A percentile compares a stretch with the other conserved stretches of the same genome.
Evolutionary conservation across 1,140 invertebrate species (phyloP).

Genomic region (Drosophila simulans): DNA sequence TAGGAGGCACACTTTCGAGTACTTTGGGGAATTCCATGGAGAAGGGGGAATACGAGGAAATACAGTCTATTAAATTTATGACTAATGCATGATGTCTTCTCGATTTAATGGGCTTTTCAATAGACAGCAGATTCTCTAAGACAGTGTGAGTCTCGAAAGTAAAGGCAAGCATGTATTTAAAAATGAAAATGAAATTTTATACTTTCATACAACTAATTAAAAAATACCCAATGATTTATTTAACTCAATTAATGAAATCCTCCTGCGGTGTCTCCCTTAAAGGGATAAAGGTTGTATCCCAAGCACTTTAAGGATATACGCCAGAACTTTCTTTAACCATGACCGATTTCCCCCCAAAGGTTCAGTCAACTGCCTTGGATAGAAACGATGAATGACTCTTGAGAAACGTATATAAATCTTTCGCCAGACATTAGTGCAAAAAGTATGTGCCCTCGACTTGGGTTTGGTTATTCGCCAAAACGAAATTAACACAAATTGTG

Average conservation of each 20-base stretch:
- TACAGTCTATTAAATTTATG: constrained; percentile 64
- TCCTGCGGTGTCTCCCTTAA: background rate
- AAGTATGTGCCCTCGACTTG: constrained; percentile 11
- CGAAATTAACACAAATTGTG: constrained; percentile 66
- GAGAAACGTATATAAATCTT: constrained; percentile 75
- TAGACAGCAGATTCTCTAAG: background rate
- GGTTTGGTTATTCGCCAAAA: constrained; percentile 28
- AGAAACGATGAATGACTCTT: constrained; percentile 65
- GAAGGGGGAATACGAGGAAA: background rate
- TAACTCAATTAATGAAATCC: too few relatives aligned
- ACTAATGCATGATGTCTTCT: constrained; percentile 52
- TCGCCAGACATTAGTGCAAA: constrained; percentile 38
- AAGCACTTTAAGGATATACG: background rate
- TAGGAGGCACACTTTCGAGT: constrained; percentile 64
- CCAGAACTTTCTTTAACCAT: constrained; percentile 5
- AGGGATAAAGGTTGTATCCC: background rate
- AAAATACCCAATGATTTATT: too few relatives aligned
- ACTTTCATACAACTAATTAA: too few relatives aligned
- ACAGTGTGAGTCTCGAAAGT: too few relatives aligned
- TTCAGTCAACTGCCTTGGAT: constrained; percentile 56
- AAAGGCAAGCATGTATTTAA: background rate
- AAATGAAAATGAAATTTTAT: background rate
- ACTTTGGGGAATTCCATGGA: constrained; percentile 49
- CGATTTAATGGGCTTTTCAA: constrained; percentile 52
- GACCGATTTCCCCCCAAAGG: constrained; percentile 22